phyloP scores from a whole-genome alignment of 2,113 vertebrate genomes.

The Scolopax mira region DNA sequence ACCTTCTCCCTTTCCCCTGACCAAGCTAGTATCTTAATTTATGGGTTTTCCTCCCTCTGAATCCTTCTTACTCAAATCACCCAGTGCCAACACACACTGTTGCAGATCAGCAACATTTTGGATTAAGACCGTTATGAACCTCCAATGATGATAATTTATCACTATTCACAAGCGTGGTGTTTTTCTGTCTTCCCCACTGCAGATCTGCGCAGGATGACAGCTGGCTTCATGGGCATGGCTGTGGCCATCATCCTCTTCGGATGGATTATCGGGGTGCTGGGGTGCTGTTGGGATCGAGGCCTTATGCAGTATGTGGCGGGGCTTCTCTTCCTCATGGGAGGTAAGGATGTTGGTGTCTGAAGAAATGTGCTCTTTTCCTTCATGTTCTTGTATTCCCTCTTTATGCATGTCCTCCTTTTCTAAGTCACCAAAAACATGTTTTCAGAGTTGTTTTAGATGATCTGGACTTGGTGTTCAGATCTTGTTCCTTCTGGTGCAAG shows the following conservation, averaged over 20 bases:
- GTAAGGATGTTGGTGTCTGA: slow-evolving; percentile 71
- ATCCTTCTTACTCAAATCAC: neutral
- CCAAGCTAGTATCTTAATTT: neutral
- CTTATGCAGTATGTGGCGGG: slow-evolving; percentile 99
- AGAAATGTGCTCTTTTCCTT: neutral
- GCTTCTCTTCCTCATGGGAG: slow-evolving; percentile 98
- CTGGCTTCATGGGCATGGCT: slow-evolving; percentile 98
- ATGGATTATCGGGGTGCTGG: slow-evolving; percentile 94
- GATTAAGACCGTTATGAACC: neutral
- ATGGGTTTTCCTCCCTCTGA: neutral
- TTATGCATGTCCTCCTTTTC: neutral
- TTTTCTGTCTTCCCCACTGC: slow-evolving; percentile 13
- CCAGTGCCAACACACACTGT: neutral
- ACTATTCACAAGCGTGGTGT: neutral
- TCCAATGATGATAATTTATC: neutral
- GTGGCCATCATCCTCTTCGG: slow-evolving; percentile 98
- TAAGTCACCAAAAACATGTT: neutral
- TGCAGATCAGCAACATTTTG: neutral
- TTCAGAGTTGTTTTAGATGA: neutral
- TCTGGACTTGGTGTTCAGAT: neutral
- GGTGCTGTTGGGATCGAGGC: slow-evolving; percentile 96
- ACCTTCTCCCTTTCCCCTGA: neutral
- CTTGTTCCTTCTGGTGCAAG: neutral
- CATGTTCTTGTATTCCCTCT: neutral
- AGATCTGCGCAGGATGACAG: slow-evolving; percentile 97